Conservation (phyloP, 37 sponge, comb jelly and placozoan species). For the Eunapius fragilis region DNA sequence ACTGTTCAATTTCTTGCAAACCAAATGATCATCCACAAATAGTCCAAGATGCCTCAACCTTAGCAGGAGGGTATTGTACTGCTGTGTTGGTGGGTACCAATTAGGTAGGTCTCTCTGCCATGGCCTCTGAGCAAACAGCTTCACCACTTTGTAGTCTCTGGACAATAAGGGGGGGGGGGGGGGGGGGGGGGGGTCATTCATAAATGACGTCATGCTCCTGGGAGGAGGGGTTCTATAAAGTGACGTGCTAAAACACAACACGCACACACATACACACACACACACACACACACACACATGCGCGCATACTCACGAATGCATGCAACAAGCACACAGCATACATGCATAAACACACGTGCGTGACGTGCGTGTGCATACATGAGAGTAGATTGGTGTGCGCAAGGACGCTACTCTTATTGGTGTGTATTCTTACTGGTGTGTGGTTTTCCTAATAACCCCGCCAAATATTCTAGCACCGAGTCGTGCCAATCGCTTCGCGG, state of each 20-base stretch:
- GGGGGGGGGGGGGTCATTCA: too few relatives aligned
- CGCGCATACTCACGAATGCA: not conserved
- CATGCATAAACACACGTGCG: slow-evolving; percentile 8
- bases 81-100: slow-evolving; percentile 79
- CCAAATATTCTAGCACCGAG: slow-evolving; percentile 88
- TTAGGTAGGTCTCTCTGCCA: slow-evolving; percentile 29
- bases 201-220: too few relatives aligned
- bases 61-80: slow-evolving; percentile 50
- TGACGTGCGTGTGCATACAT: not conserved
- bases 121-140: slow-evolving; percentile 61
- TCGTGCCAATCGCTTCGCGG: slow-evolving; percentile 64
- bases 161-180: too few relatives aligned
- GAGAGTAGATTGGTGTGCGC: not conserved
- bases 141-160: slow-evolving; percentile 69
- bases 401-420: too few relatives aligned
- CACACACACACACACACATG: not conserved
- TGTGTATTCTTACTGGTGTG: slow-evolving; percentile 50
- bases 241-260: too few relatives aligned
- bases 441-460: slow-evolving; percentile 59
- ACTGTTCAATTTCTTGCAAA: not conserved
- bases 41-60: slow-evolving; percentile 69
- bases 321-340: not conserved
- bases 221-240: too few relatives aligned
- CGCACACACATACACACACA: not conserved
- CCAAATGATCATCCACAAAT: slow-evolving; percentile 79